phyloP scores from a whole-genome alignment of 2,888 invertebrate species.

The Nemapogon koenigi region DNA sequence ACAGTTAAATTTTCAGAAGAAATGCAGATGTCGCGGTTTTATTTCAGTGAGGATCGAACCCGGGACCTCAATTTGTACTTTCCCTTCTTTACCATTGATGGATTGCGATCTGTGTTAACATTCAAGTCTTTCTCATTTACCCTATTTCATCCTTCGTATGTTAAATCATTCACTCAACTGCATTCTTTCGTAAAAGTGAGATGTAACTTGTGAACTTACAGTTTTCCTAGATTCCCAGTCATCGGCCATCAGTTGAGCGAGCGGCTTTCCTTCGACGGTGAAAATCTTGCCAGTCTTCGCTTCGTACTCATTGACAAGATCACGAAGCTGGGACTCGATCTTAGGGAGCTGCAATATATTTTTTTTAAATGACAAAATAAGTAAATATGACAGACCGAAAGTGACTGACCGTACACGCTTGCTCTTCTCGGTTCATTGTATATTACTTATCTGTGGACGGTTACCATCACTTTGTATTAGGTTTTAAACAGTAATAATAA shows the following conservation, averaged over 20 bases:
- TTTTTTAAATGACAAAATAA: background rate
- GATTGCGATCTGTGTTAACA: no score
- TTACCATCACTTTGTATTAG: no score
- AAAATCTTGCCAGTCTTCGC: slow-evolving; percentile 59
- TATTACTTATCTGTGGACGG: no score
- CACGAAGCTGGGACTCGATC: slow-evolving; percentile 70
- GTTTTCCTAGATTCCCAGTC: slow-evolving; percentile 69
- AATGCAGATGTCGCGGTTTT: background rate
- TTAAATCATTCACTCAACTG: no score
- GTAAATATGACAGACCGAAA: no score
- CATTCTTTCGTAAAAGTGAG: background rate
- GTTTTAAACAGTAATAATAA: no score
- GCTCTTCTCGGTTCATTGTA: no score
- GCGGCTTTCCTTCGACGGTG: slow-evolving; percentile 67
- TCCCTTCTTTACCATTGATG: background rate
- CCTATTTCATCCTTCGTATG: no score
- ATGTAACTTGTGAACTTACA: slow-evolving; percentile 35
- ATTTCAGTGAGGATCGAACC: background rate
- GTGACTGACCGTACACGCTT: no score
- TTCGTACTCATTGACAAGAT: slow-evolving; percentile 63
- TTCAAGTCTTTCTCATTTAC: no score
- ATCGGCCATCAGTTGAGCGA: slow-evolving; percentile 66
- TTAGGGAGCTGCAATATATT: slow-evolving; percentile 67
- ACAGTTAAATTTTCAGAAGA: background rate
- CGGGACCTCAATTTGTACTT: background rate